phyloP scores from a whole-genome alignment of 2,113 vertebrate species.

The Tinamus guttatus region DNA sequence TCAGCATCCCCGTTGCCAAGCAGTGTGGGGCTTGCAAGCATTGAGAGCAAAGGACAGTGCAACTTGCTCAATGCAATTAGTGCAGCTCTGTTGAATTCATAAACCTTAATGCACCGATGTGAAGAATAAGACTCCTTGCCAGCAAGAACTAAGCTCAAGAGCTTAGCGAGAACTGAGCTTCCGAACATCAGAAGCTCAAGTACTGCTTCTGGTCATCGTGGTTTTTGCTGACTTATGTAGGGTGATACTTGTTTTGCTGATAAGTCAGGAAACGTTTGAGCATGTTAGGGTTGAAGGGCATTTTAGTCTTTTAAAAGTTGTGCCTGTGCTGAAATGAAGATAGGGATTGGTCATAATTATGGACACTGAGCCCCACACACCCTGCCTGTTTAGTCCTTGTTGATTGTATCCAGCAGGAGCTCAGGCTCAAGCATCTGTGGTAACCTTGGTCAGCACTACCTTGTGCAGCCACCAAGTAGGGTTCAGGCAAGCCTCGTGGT shows the following conservation, averaged over 20 bases:
- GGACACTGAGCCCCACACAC: neutral
- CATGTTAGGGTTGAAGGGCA: neutral
- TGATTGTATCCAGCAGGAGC: neutral
- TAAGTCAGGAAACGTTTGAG: neutral
- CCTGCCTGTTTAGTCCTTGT: accelerated
- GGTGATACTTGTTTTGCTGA: neutral
- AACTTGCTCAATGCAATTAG: accelerated
- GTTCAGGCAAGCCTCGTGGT: accelerated
- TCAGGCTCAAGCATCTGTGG: neutral
- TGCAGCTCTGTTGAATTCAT: neutral
- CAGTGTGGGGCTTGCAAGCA: accelerated
- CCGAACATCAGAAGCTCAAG: neutral
- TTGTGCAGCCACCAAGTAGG: neutral
- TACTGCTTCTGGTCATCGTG: neutral
- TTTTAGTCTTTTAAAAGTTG: neutral
- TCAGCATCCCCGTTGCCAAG: neutral
- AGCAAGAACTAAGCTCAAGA: too few relatives aligned
- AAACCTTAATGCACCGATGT: neutral
- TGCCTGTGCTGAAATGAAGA: neutral
- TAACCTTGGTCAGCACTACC: too few relatives aligned
- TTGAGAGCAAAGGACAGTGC: accelerated
- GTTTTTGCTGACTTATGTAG: neutral
- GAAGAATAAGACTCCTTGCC: neutral
- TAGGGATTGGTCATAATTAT: neutral
- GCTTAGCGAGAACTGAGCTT: too few relatives aligned